A percentile compares a stretch with the other conserved stretches of the same genome.
Evolutionary conservation across 2,888 invertebrate genomes (phyloP).

Genomic region (Cremastobaeus sp.): DNA sequence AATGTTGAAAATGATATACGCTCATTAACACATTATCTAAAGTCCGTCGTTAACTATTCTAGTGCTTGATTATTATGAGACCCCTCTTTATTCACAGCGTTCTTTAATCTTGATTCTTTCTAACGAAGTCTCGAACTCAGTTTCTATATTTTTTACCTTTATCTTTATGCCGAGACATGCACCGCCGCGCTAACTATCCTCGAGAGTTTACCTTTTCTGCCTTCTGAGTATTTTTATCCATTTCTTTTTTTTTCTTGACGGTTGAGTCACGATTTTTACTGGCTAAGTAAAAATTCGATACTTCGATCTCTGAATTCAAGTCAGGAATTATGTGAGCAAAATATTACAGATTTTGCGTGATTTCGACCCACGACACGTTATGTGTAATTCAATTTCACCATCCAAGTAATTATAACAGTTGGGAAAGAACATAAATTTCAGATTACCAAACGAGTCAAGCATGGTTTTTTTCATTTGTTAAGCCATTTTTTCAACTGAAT

Average conservation of each 20-base stretch:
- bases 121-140: constrained; percentile 31
- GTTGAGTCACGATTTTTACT: constrained; percentile 46
- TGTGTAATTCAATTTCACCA: constrained; percentile 21
- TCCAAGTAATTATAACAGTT: constrained; percentile 15
- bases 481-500: too few species aligned
- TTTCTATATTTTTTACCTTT: constrained; percentile 55
- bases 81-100: constrained; percentile 24
- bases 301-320: constrained; percentile 50
- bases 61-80: constrained; percentile 40
- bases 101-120: constrained; percentile 56
- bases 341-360: constrained; percentile 40
- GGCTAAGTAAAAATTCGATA: constrained; percentile 53
- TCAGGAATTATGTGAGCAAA: constrained; percentile 50
- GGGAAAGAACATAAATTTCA: too few species aligned
- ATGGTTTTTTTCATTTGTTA: too few species aligned
- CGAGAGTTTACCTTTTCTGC: constrained; percentile 62
- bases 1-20: constrained; percentile 40
- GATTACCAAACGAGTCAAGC: too few species aligned
- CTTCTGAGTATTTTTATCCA: constrained; percentile 57
- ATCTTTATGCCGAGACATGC: constrained; percentile 62
- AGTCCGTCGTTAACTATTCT: constrained; percentile 31
- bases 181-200: constrained; percentile 64
- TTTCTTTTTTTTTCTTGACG: constrained; percentile 51
- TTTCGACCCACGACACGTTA: constrained; percentile 33
- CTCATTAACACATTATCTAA: constrained; percentile 46